A percentile compares a stretch with the other conserved stretches of the same genome.
Conservation (phyloP, 2,888 invertebrate genomes). For the Heliconius hortense region DNA sequence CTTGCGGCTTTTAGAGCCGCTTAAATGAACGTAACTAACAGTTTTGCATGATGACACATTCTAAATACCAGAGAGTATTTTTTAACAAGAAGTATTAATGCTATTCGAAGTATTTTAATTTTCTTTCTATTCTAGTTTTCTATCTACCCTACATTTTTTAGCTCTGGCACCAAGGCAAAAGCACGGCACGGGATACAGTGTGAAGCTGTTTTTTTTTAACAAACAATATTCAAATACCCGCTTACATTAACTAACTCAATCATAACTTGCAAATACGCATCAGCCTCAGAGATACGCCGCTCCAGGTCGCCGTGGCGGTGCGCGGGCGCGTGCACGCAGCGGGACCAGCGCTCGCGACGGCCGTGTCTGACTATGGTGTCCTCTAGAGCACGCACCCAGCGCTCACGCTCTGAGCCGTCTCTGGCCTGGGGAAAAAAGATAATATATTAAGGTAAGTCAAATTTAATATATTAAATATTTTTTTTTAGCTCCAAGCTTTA, state of each 20-base stretch:
- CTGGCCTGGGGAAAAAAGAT: slow-evolving; percentile 82
- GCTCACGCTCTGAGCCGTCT: slow-evolving; percentile 96
- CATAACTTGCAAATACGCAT: slow-evolving; percentile 96
- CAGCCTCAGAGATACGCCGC: slow-evolving; percentile 95
- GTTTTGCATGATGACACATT: no score
- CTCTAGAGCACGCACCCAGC: slow-evolving; percentile 97
- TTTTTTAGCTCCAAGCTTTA: no score
- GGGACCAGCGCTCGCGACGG: slow-evolving; percentile 76
- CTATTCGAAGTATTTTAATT: no score
- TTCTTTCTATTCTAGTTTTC: no score
- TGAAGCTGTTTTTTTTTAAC: neutral
- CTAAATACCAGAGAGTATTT: no score
- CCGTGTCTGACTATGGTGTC: slow-evolving; percentile 94
- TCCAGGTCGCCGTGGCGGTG: slow-evolving; percentile 87
- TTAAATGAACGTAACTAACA: no score
- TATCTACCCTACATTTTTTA: no score
- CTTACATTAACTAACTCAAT: slow-evolving; percentile 93
- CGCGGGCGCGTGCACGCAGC: slow-evolving; percentile 66
- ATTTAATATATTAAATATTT: no score
- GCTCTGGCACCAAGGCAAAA: no score
- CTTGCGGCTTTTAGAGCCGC: no score
- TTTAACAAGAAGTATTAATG: no score
- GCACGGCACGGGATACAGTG: neutral
- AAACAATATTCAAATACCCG: slow-evolving; percentile 22
- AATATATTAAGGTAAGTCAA: no score